Percentiles rank a stretch among this genome's conserved stretches.
Conservation (phyloP, 2,113 vertebrate genomes). For the Nettapus auritus region DNA sequence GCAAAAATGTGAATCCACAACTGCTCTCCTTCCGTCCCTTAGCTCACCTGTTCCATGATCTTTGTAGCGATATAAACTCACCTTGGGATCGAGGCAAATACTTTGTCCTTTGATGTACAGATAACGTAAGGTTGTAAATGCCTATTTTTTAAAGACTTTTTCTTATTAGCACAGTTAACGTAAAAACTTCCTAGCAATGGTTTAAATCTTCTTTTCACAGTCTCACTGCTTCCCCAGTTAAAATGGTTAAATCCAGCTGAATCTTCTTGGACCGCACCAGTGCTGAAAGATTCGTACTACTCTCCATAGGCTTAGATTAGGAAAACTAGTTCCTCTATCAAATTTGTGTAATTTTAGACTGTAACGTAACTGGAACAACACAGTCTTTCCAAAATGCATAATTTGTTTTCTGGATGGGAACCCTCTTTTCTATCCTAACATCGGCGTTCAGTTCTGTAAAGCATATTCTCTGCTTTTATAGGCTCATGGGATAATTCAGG, state of each 20-base stretch:
- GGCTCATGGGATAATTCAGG: not conserved
- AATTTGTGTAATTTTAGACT: not conserved
- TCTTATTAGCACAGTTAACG: not conserved
- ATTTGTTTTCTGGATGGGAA: not conserved
- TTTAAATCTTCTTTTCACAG: not conserved
- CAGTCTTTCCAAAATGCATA: not conserved
- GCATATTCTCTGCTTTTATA: not conserved
- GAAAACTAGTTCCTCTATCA: not conserved
- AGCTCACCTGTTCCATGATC: conserved; percentile 19
- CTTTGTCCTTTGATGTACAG: not conserved
- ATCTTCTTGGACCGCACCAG: not conserved
- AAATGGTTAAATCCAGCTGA: conserved; percentile 22
- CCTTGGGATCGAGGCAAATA: not conserved
- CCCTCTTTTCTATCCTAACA: not conserved
- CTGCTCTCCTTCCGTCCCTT: not conserved
- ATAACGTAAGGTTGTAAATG: not conserved
- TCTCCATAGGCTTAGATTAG: not conserved
- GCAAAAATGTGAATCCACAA: conserved; percentile 1
- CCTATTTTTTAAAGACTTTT: not conserved
- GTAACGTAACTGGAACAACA: not conserved
- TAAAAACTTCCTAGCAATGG: not conserved
- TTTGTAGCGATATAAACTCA: not conserved
- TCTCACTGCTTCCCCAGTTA: not conserved
- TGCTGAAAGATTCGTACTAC: not conserved
- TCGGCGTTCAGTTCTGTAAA: not conserved